Evolutionary conservation across 2,113 vertebrate species (phyloP).

Genomic region (Tyto alba): DNA sequence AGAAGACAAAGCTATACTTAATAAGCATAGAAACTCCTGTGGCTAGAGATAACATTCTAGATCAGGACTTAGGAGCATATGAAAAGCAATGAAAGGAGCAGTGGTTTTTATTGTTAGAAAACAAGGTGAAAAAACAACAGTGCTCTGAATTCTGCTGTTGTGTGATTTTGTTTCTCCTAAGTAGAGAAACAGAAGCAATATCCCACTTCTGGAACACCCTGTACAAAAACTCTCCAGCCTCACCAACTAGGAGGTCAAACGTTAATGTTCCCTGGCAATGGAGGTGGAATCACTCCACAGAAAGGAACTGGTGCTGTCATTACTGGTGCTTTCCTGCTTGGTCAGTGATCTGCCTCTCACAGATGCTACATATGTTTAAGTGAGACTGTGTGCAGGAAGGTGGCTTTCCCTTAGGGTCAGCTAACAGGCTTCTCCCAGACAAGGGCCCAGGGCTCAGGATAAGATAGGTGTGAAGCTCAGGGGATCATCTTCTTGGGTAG

Average conservation of each 20-base stretch:
- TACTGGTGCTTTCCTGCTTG: neutral
- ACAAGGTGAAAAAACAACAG: neutral
- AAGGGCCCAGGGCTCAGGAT: neutral
- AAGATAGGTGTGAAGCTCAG: neutral
- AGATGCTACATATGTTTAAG: neutral
- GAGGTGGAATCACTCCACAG: neutral
- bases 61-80: neutral
- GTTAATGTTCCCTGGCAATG: neutral
- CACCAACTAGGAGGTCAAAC: neutral
- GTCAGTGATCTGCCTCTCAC: neutral
- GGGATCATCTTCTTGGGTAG: neutral
- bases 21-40: neutral
- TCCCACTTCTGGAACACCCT: neutral
- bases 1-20: neutral
- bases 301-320: neutral
- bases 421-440: neutral
- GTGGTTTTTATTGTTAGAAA: neutral
- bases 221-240: neutral
- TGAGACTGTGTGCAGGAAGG: neutral
- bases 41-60: neutral
- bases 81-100: neutral
- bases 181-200: neutral
- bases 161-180: neutral
- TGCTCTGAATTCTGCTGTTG: neutral
- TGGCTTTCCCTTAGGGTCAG: neutral